Base-by-base conservation (phyloP, 2,113 vertebrate genomes). In the Plotosus lineatus region DNA sequence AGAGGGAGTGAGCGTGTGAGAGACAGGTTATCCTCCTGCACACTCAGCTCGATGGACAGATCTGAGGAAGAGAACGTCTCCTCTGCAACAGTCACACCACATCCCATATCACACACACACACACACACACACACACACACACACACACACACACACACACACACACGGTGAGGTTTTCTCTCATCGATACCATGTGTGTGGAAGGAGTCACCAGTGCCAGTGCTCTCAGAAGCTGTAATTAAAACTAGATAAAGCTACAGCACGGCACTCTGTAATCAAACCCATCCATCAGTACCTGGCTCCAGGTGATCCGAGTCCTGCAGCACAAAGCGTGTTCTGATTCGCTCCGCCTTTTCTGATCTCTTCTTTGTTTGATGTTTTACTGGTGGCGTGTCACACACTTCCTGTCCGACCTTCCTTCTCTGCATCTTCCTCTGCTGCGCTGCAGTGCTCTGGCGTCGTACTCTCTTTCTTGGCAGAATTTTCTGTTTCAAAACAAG, bases 11-110 rank as follows among this genome's bases (percentile, higher is more conserved):
- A 26, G 6, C 53, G 50, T 58, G 69, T 73, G 23, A 76, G 38
- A 14, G 82, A 72, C 31, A 80, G 77, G 4, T 91, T 86, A 46
- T 91, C 88, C 61, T 91, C 88, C 36, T 87, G 69, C 10, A 86
- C 73, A 84, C 89, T 92, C 63, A 91, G 90, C 81, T 93, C 91
- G 23, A 92, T 88, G 17, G 91, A 92, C 1, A 92, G 83, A 84
- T 92, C 92, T 63, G 91, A 92, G 10, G 91, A 91, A 7, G 91
- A 90, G 36, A 86, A 40, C 53, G 83, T n/a, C 42, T 65, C 44
- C 44, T 75, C 79, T 77, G 55, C 3, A 80, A 50, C 10, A 83
- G 21, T 66, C 1, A 71, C n/a, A 77, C 23, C 19, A 71, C 6
- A 63, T 72, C 10, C 36, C 31, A 31, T 5, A 77, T 33, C 36